phyloP scores from a whole-genome alignment of 1,140 invertebrate genomes.

The Euura saliciscinereae region DNA sequence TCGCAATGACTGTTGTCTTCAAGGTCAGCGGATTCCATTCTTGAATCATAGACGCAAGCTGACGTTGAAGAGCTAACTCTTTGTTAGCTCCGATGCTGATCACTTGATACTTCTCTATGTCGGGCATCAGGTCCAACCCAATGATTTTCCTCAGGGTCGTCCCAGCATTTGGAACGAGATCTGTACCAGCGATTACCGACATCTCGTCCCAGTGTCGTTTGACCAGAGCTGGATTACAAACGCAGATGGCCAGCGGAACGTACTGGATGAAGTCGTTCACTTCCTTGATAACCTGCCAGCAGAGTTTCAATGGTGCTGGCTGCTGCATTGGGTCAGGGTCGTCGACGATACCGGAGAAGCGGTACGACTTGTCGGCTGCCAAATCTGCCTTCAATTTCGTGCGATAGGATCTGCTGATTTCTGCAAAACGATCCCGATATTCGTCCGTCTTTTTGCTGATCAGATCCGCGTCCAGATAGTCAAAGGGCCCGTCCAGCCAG shows the following conservation, averaged over 20 bases:
- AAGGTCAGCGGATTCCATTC: conserved; percentile 69
- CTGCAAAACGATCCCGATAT: conserved; percentile 58
- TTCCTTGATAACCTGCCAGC: conserved; percentile 59
- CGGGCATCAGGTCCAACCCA: conserved; percentile 64
- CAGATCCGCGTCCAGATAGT: conserved; percentile 62
- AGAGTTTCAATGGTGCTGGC: conserved; percentile 65
- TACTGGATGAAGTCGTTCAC: conserved; percentile 68
- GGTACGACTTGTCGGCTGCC: conserved; percentile 52
- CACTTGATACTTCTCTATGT: conserved; percentile 66
- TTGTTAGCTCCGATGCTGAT: conserved; percentile 74
- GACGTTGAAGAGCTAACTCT: conserved; percentile 67
- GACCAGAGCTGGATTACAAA: conserved; percentile 74
- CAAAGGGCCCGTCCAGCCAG: conserved; percentile 74
- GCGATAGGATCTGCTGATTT: conserved; percentile 68
- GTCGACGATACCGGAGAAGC: conserved; percentile 59
- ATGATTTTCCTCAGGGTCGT: conserved; percentile 69
- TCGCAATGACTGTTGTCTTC: conserved; percentile 50
- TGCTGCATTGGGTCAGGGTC: conserved; percentile 64
- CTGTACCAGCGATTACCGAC: conserved; percentile 67
- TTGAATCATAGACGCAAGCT: conserved; percentile 66
- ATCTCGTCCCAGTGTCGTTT: conserved; percentile 76
- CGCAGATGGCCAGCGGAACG: conserved; percentile 67
- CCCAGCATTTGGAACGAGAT: conserved; percentile 70
- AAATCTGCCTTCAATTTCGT: conserved; percentile 64
- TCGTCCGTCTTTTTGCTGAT: conserved; percentile 60